A percentile compares a stretch with the other conserved stretches of the same genome.
Conservation (phyloP, 2,797 vertebrate species). For the Enteromius fasciolatus region DNA sequence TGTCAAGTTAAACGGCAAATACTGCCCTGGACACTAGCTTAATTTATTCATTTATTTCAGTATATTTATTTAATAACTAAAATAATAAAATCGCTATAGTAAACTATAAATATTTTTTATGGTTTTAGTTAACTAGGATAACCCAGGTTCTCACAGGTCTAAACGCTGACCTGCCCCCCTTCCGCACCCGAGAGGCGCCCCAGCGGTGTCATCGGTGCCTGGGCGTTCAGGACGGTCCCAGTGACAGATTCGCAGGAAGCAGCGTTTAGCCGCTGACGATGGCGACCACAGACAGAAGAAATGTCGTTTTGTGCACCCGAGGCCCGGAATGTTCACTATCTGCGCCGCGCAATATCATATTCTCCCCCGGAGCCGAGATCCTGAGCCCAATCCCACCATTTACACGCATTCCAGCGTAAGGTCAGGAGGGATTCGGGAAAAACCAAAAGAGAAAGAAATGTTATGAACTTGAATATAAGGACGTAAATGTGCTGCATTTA, state of each 20-base stretch:
- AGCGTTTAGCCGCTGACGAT: slow-evolving; percentile 76
- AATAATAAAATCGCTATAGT: not conserved
- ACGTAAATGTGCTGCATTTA: not conserved
- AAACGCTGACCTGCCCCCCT: not conserved
- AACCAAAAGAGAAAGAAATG: slow-evolving; percentile 35
- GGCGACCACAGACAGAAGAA: slow-evolving; percentile 80
- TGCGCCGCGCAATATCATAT: slow-evolving; percentile 83
- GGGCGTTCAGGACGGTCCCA: slow-evolving; percentile 80
- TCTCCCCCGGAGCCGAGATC: slow-evolving; percentile 70
- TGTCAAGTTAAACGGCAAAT: not conserved
- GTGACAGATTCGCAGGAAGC: slow-evolving; percentile 87
- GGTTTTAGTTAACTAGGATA: not conserved
- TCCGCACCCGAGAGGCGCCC: slow-evolving; percentile 64
- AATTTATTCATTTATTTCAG: not conserved
- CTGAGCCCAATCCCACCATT: slow-evolving; percentile 68
- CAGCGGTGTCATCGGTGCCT: slow-evolving; percentile 77
- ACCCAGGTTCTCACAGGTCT: not conserved
- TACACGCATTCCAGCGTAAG: slow-evolving; percentile 79
- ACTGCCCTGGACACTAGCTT: not conserved
- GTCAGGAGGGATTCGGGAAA: slow-evolving; percentile 75
- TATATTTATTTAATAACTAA: not conserved
- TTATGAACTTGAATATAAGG: not conserved
- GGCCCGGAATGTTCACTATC: slow-evolving; percentile 84
- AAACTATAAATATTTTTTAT: not conserved
- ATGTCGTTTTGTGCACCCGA: slow-evolving; percentile 82